Percentiles rank a stretch among this genome's conserved stretches.
phyloP scores from a whole-genome alignment of 2,888 invertebrate species.

The Lordiphosa andalusiaca region DNA sequence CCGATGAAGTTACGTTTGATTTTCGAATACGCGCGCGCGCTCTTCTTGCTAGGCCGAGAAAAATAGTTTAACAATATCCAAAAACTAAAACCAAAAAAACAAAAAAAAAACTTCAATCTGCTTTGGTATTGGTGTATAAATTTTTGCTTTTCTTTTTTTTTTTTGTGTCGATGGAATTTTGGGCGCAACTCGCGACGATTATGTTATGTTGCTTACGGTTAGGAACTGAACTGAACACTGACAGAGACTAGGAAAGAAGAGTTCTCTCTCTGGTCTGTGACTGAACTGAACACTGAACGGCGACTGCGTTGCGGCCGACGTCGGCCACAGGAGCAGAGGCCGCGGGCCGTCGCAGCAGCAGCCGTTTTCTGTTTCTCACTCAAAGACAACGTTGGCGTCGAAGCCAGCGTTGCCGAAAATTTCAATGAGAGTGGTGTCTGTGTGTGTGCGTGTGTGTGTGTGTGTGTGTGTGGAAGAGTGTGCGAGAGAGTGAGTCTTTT shows the following conservation, averaged over 20 bases:
- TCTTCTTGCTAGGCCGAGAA: not conserved
- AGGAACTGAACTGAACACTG: slow-evolving; percentile 79
- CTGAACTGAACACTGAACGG: slow-evolving; percentile 76
- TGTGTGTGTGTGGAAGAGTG: not conserved
- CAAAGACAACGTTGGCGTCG: slow-evolving; percentile 8
- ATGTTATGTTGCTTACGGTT: slow-evolving; percentile 78
- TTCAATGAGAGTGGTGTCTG: slow-evolving; percentile 7
- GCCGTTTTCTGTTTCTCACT: slow-evolving; percentile 1
- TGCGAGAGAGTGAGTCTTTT: slow-evolving; percentile 11
- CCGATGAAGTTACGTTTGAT: slow-evolving; percentile 3
- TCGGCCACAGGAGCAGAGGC: slow-evolving; percentile 1
- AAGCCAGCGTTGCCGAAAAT: slow-evolving; percentile 20
- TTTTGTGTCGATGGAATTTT: slow-evolving; percentile 42
- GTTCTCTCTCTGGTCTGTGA: too few relatives aligned
- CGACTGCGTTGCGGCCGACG: slow-evolving; percentile 12
- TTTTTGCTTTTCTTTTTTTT: slow-evolving; percentile 41
- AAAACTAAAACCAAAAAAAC: not conserved
- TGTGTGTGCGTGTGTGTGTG: slow-evolving; percentile 1
- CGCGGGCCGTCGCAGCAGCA: slow-evolving; percentile 1
- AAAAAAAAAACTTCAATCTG: slow-evolving; percentile 3
- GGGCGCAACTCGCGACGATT: slow-evolving; percentile 67
- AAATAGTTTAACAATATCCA: slow-evolving; percentile 6
- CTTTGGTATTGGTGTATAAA: slow-evolving; percentile 15
- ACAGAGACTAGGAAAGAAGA: too few relatives aligned
- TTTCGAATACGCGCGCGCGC: slow-evolving; percentile 8